Evolutionary conservation across 2,797 vertebrate species (phyloP).

Genomic region (Helarctos malayanus): DNA sequence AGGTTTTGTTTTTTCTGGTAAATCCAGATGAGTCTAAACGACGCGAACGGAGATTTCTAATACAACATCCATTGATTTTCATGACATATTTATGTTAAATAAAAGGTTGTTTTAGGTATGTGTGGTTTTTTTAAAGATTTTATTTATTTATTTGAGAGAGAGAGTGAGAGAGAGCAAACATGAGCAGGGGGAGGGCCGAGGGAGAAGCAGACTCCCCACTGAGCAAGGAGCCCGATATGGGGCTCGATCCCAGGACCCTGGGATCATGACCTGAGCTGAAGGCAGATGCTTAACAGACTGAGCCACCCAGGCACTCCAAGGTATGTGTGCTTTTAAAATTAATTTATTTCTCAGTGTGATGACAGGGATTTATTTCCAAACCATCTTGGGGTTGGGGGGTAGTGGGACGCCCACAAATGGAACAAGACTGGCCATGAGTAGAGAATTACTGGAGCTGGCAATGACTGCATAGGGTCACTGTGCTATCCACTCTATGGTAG

Average conservation of each 20-base stretch:
- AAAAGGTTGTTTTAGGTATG: background rate
- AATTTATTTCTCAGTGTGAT: slow-evolving; percentile 15
- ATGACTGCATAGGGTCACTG: accelerated
- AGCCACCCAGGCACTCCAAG: background rate
- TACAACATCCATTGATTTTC: background rate
- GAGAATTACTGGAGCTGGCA: background rate
- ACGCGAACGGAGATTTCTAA: background rate
- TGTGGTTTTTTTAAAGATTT: background rate
- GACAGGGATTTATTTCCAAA: slow-evolving; percentile 2
- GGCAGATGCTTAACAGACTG: background rate
- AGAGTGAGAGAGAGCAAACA: background rate
- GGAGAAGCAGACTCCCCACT: background rate
- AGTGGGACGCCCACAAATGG: background rate
- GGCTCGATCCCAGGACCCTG: background rate
- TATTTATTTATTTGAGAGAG: background rate
- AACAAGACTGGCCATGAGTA: background rate
- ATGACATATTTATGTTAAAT: background rate
- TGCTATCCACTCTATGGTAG: background rate
- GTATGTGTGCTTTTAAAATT: background rate
- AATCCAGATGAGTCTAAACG: background rate
- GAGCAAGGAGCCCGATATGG: background rate
- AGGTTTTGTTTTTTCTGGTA: background rate
- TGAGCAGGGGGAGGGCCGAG: background rate
- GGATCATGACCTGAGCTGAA: background rate
- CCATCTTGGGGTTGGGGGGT: background rate